phyloP scores from a whole-genome alignment of 2,113 vertebrate genomes.

The Zapus hudsonius region DNA sequence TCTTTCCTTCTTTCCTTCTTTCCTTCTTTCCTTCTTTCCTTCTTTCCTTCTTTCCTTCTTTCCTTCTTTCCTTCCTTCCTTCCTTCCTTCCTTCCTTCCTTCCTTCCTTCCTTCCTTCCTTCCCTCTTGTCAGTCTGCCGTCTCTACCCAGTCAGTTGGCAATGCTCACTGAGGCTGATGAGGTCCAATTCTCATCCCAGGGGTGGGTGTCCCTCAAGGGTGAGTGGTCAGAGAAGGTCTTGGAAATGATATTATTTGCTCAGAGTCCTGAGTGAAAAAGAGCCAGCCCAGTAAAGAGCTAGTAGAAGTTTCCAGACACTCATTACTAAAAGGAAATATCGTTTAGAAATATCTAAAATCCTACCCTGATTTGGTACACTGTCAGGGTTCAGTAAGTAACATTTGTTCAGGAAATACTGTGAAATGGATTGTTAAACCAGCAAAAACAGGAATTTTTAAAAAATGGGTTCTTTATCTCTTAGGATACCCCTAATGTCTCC shows the following conservation, averaged over 20 bases:
- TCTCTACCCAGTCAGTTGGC: background rate
- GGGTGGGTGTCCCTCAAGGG: background rate
- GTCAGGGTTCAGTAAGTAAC: background rate
- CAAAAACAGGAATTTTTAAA: background rate
- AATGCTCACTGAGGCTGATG: background rate
- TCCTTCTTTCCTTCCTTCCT: rapidly evolving
- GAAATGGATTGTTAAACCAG: background rate
- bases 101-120: background rate
- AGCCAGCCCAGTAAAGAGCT: background rate
- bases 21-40: too few species aligned
- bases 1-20: background rate
- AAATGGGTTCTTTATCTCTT: background rate
- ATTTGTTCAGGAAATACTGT: background rate
- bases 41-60: background rate
- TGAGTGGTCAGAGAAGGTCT: background rate
- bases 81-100: too few species aligned
- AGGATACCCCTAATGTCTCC: background rate
- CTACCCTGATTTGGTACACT: background rate
- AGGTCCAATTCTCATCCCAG: background rate
- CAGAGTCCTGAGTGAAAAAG: background rate
- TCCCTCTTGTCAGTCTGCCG: background rate
- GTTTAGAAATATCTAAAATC: background rate
- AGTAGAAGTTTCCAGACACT: background rate
- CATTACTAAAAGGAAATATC: background rate
- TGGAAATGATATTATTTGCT: background rate